Percentiles rank a stretch among this genome's conserved stretches.
phyloP scores from a whole-genome alignment of 2,888 invertebrate species.

The Dermolepida albohirtum region DNA sequence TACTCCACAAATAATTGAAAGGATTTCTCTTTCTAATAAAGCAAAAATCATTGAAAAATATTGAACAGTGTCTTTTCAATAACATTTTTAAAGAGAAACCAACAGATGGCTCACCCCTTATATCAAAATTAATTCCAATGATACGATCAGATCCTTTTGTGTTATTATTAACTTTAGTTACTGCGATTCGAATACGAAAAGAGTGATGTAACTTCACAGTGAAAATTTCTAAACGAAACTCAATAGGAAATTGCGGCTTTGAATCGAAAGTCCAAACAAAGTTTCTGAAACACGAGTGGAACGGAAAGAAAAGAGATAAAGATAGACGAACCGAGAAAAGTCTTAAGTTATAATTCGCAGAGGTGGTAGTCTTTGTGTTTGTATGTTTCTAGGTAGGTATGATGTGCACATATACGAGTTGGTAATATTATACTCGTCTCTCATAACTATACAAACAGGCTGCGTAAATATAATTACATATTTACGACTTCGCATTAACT shows the following conservation, averaged over 20 bases:
- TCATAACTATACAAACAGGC: slow-evolving; percentile 22
- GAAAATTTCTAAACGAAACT: slow-evolving; percentile 1
- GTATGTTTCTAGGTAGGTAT: neutral
- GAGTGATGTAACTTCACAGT: no score
- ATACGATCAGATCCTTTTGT: no score
- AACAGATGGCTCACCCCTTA: no score
- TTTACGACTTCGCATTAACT: slow-evolving; percentile 28
- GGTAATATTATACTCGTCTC: neutral
- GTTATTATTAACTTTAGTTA: no score
- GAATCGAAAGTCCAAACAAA: slow-evolving; percentile 4
- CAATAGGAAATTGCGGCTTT: neutral
- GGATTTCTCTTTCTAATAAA: no score
- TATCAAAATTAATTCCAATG: no score
- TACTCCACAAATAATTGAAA: no score
- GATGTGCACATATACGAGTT: neutral
- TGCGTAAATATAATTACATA: slow-evolving; percentile 31
- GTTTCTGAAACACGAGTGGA: neutral
- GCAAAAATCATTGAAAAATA: no score
- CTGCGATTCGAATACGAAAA: no score
- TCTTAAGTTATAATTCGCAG: no score
- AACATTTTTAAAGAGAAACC: no score
- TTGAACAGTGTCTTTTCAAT: no score
- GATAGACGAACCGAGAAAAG: neutral
- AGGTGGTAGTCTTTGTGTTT: neutral
- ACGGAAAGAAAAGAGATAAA: neutral